These are phyloP conservation scores for Hyposmocoma kahamanoa DNA, from an alignment of 1,140 invertebrate species.

Conservation along the genomic window DNA sequence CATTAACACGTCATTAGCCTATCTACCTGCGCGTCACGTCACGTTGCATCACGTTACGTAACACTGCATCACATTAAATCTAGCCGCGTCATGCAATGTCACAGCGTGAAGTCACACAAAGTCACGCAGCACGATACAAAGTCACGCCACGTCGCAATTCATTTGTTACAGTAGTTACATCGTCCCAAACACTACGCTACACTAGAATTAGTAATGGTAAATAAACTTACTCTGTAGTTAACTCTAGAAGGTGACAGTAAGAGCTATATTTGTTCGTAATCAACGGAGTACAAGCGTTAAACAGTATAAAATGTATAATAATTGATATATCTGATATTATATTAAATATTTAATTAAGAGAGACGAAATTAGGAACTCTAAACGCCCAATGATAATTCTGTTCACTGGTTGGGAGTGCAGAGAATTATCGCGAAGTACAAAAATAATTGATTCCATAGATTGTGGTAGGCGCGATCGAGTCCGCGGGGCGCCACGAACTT, in stretches of 20 bases:
- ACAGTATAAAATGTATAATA: neutral
- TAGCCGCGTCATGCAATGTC: too few relatives aligned
- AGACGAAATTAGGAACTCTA: neutral
- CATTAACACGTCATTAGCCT: too few relatives aligned
- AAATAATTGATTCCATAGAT: neutral
- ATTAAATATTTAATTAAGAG: too few relatives aligned
- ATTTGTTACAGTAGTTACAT: slow-evolving; percentile 3
- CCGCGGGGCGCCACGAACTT: too few relatives aligned
- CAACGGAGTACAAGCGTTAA: neutral
- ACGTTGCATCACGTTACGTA: too few relatives aligned
- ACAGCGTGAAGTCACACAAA: too few relatives aligned
- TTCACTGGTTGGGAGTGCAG: neutral
- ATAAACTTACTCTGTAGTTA: neutral
- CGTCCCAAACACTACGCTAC: slow-evolving; percentile 3
- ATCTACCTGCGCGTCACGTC: too few relatives aligned
- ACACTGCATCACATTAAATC: too few relatives aligned
- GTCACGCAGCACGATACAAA: too few relatives aligned
- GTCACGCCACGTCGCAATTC: too few relatives aligned
- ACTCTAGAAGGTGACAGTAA: neutral
- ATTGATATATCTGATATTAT: too few relatives aligned
- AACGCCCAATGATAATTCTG: neutral
- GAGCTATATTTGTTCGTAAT: neutral
- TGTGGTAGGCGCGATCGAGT: too few relatives aligned
- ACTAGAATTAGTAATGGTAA: neutral
- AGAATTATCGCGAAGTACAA: neutral